Evolutionary conservation across 2,888 invertebrate species (phyloP), one percentile per base, ranked within the genome.

Genomic region (Ormyrus thymus): DNA sequence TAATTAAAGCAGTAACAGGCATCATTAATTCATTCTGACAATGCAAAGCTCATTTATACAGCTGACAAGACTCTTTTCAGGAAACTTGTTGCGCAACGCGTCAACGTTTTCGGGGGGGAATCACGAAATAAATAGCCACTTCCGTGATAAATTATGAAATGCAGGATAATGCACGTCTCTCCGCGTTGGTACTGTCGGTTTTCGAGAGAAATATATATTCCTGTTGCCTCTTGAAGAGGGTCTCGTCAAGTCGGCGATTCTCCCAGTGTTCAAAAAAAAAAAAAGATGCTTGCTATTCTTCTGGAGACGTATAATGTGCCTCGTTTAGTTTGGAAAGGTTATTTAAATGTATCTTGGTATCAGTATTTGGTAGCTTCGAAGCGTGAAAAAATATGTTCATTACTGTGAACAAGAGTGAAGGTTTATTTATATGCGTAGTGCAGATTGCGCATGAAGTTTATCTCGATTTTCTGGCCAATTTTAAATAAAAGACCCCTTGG

Each of bases 61-160:
- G 29, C 29, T 29, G 29, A 29, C 29, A 29, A 29, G 29, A 29
- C 29, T 29, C 29, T 29, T 29, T 29, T 29, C 29, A 29, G 29
- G 53, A 13, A 10, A 70, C 59, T 59, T 58, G 69, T 56, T 70
- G 56, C 45, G 43, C 6, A 13, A 11, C 7, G 7, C 48, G 70
- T 48, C 65, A 29, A 13, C 59, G 59, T 68, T 55, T 46, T 13
- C 11, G 10, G 11, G 6, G 1, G 10, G 43, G 13, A 43, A 61
- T 11, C 29, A 7, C n/a, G 11, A 72, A 53, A 62, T 62, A 72
- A 72, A 72, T 62, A 53, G 45, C 53, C 6, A 7, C 11, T 59
- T 45, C 13, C 53, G 53, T 62, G 59, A 72, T 62, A 62, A 72
- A 62, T 72, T 72, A 72, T 51, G 6, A 70, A 70, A 46, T 62